Base-by-base conservation (phyloP, 2,113 vertebrate genomes). In the Blennius ocellaris region DNA sequence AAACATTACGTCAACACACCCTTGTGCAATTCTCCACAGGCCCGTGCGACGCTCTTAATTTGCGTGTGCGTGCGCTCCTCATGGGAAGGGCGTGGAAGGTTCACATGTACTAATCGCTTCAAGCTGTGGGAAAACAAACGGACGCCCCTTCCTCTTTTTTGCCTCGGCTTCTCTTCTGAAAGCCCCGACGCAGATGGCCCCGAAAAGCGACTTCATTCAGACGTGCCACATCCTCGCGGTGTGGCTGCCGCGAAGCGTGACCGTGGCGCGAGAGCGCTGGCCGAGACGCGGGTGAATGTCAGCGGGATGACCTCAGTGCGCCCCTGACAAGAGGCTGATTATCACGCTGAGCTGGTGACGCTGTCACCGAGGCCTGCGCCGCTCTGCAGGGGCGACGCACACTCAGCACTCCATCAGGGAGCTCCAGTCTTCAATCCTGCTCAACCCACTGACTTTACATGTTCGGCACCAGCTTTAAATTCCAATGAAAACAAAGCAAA, bases 241-340 rank as follows among this genome's bases (percentile, higher is more conserved):
- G 2, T 12, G 6, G 30, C 64, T 78, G 73, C 21, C 45, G 39
- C 87, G 71, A 83, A 70, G 73, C 47, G 54, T 58, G 69, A 69
- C 21, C 21, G 4, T 78, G 65, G 74, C 15, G 50, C 75, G 66
- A 63, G 74, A 60, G 66, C 47, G 52, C 51, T 36, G 41, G 21
- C 51, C 55, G 74, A 77, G 75, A 60, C 14, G 76, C 39, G 58
- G 75, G 21, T 76, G 81, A 88, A 85, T 69, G 79, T 75, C 2
- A 83, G 66, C 30, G 1, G 69, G 84, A 71, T 90, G 89, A 92
- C 84, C 82, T 90, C 89, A 90, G 78, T 17, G 74, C 70, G 61
- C 17, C 41, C 74, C 74, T 79, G 84, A 92, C 89, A 90, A 90
- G 67, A 78, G 87, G 79, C 61, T 87, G 87, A 89, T 92, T 90